Base-by-base conservation (phyloP, 2,113 vertebrate genomes). In the Xiphias gladius region DNA sequence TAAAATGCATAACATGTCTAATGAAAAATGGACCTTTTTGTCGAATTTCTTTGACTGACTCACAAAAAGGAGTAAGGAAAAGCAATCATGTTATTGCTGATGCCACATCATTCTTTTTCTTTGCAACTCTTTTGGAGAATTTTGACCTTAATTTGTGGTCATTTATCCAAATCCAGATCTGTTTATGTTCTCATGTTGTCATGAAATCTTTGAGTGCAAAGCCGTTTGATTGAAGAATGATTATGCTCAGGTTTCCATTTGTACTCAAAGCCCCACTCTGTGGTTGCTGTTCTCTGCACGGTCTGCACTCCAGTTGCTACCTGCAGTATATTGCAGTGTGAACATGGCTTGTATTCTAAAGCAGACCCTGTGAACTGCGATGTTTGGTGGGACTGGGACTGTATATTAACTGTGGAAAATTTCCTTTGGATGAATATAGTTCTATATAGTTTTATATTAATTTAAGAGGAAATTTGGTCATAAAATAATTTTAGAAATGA, bases 131-230 rank as follows among this genome's bases (percentile, higher is more conserved):
- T 39, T 3, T 67, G 41, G 17, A 30, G 57, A 30, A 16, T 22
- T 22, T 62, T 28, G 19, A 22, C 14, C 24, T 54, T 46, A 63
- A 76, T 76, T 50, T 57, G 7, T n/a, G 13, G 7, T n/a, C 6
- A 76, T 54, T 63, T 63, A 35, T 66, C 48, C 2, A 28, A 50
- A 37, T 32, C 46, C 32, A 46, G 35, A 69, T 35, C 16, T 46
- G 63, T 76, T 63, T 63, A 64, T 76, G 22, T 71, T 71, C 13
- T 24, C 28, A 32, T 17, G 72, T 55, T 82, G 57, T 41, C 26
- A 63, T 63, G 55, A 76, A 26, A 17, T 59, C 58, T 63, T 28
- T 57, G 43, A 43, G 37, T 7, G 3, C 48, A 32, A 43, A 65
- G 35, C 13, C 35, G 5, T 46, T 46, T 46, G 43, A 8, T 16